These are phyloP conservation scores for Molothrus aeneus DNA, from an alignment of 2,797 vertebrate genomes.

Conservation along the genomic window DNA sequence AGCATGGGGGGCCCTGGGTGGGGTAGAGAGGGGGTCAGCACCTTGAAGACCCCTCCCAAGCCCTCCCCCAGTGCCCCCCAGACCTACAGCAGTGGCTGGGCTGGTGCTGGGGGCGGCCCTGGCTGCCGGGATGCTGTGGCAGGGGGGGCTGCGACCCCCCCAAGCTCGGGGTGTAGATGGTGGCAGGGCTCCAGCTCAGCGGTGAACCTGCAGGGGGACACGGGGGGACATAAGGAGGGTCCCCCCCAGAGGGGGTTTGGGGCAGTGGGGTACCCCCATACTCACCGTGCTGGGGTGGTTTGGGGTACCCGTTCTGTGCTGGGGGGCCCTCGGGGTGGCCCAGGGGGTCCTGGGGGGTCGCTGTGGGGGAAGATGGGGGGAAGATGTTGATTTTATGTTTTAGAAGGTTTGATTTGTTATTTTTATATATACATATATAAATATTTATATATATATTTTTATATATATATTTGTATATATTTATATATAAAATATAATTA, in stretches of 20 bases:
- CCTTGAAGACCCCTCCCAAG: neutral
- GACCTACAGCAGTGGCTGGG: conserved; percentile 73
- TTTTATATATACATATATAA: too few species aligned
- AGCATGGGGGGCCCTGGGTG: neutral
- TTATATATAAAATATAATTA: too few species aligned
- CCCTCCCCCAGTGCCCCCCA: neutral
- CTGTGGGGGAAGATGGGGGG: neutral
- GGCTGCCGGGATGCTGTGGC: too few species aligned
- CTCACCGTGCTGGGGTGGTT: conserved; percentile 71
- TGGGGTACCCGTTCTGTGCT: conserved; percentile 76
- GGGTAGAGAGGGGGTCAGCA: neutral
- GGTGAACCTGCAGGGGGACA: neutral
- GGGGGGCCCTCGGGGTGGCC: conserved; percentile 60
- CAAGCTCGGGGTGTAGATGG: conserved; percentile 47
- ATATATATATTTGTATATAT: too few species aligned
- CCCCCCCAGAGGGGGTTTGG: neutral
- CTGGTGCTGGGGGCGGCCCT: neutral
- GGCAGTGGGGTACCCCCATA: conserved; percentile 7
- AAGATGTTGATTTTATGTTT: too few species aligned
- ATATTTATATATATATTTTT: too few species aligned
- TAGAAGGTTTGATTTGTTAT: too few species aligned
- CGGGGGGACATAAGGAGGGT: neutral
- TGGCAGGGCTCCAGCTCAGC: conserved; percentile 51
- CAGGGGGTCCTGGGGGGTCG: conserved; percentile 66
- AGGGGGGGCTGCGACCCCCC: neutral